These are phyloP conservation scores for Yponomeuta malinellus DNA, from an alignment of 2,888 invertebrate genomes.

Conservation along the genomic window DNA sequence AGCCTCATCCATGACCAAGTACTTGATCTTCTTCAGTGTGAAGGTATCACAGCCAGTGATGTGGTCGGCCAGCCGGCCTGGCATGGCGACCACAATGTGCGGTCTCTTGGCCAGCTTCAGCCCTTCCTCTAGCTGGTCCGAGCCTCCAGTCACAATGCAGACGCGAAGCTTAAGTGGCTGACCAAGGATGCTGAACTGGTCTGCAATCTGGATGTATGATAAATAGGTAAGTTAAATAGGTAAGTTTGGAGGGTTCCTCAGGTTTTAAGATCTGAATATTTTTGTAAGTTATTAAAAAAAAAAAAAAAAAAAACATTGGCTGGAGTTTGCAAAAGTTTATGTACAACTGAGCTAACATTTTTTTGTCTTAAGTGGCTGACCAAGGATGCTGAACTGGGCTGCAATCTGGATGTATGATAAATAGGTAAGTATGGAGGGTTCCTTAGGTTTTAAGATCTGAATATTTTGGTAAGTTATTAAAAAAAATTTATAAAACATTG, in stretches of 20 bases:
- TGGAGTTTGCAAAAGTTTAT: no score
- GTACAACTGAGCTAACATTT: no score
- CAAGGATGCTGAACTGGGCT: conserved; percentile 95
- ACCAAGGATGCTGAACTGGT: conserved; percentile 95
- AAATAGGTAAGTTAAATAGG: not conserved
- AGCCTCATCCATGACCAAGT: conserved; percentile 97
- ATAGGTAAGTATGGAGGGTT: no score
- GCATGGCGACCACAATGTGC: conserved; percentile 97
- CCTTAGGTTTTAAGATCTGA: not conserved
- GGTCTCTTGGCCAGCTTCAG: conserved; percentile 88
- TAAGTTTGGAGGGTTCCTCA: no score
- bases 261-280: not conserved
- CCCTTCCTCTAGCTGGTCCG: conserved; percentile 93
- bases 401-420: conserved; percentile 79
- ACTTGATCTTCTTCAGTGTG: conserved; percentile 85
- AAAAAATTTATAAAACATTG: no score
- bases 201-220: conserved; percentile 82
- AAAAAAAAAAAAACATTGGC: no score
- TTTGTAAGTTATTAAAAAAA: not conserved
- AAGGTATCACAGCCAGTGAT: conserved; percentile 91
- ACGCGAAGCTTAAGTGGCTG: conserved; percentile 89
- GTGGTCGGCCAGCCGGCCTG: conserved; percentile 95
- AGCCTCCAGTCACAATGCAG: conserved; percentile 95
- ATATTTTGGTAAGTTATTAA: not conserved
- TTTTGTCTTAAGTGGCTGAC: conserved; percentile 83